Evolutionary conservation across 2,888 invertebrate species (phyloP).

Genomic region (Calameuta idolon): DNA sequence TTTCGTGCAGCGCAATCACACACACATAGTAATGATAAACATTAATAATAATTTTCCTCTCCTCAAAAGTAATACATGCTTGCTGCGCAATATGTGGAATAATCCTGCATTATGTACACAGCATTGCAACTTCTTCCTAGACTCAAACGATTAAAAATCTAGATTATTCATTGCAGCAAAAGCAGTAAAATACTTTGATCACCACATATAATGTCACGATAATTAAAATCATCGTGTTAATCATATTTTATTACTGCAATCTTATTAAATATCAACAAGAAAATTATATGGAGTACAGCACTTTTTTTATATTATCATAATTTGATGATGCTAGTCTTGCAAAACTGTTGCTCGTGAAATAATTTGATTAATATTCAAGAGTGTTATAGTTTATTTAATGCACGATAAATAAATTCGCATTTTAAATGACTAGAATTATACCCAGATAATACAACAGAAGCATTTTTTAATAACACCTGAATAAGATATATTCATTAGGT

Average conservation of each 20-base stretch:
- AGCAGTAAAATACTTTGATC: not conserved
- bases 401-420: not conserved
- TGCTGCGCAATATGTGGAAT: not conserved
- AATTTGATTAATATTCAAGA: not conserved
- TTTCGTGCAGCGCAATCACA: conserved; percentile 41
- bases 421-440: not conserved
- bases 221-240: not conserved
- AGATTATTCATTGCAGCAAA: not conserved
- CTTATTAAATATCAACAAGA: not conserved
- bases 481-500: not conserved
- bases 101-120: not conserved
- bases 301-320: no score
- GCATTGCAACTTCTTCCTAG: not conserved
- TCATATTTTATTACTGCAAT: not conserved
- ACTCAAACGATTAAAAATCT: not conserved
- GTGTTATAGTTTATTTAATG: not conserved
- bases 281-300: not conserved
- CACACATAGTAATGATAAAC: conserved; percentile 30
- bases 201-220: not conserved
- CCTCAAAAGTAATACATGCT: not conserved
- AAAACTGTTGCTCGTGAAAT: not conserved
- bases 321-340: not conserved
- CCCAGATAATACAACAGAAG: not conserved
- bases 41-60: conserved; percentile 10
- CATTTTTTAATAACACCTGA: no score